These are phyloP conservation scores for Zalophus californianus DNA, from an alignment of 2,797 vertebrate species.

Conservation along the genomic window DNA sequence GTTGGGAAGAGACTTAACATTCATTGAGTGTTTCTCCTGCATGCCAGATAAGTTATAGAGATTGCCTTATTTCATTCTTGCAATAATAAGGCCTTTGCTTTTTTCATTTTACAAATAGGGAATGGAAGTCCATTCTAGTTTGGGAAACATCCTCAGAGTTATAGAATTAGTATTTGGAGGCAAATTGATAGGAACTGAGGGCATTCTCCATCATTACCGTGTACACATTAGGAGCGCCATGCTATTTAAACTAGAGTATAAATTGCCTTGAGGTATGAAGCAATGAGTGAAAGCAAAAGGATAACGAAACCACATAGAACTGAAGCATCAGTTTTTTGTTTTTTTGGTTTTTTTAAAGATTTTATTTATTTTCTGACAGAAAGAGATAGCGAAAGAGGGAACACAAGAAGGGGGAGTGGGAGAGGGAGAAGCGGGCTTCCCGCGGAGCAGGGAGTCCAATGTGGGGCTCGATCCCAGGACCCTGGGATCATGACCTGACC, in stretches of 20 bases:
- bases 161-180: not conserved
- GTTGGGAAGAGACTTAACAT: not conserved
- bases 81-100: not conserved
- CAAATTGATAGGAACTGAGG: not conserved
- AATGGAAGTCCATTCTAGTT: not conserved
- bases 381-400: too few species aligned
- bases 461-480: too few species aligned
- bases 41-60: not conserved
- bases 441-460: too few species aligned
- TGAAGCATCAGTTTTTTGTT: not conserved
- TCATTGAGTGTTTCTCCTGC: not conserved
- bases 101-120: constrained; percentile 13
- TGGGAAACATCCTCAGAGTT: not conserved
- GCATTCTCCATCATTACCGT: not conserved
- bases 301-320: not conserved
- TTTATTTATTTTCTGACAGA: too few species aligned
- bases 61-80: not conserved
- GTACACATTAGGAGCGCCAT: not conserved
- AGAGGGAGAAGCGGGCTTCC: too few species aligned
- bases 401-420: too few species aligned
- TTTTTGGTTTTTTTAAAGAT: too few species aligned
- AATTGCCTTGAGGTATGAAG: not conserved
- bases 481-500: too few species aligned
- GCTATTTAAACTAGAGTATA: not conserved
- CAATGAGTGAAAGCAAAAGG: not conserved